Conservation (phyloP, 2,113 vertebrate species). For the Eublepharis macularius region DNA sequence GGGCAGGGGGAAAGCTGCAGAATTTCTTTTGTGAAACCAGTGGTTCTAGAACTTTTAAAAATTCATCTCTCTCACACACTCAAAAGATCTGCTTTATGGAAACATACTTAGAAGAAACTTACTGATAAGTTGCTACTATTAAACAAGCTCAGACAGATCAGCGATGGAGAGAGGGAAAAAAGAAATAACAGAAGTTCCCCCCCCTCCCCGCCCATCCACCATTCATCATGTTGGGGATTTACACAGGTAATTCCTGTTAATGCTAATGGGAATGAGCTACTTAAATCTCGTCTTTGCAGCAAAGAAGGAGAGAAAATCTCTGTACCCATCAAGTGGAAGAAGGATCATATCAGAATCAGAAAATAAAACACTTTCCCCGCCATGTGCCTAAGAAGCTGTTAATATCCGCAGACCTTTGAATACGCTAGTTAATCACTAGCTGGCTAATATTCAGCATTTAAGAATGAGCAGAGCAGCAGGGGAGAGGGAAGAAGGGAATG, state of each 20-base stretch:
- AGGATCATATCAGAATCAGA: neutral
- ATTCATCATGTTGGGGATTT: constrained; percentile 3
- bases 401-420: constrained; percentile 3
- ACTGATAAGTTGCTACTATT: neutral
- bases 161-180: neutral
- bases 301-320: neutral
- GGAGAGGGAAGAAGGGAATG: neutral
- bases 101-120: neutral
- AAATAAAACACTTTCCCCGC: constrained; percentile 5
- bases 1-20: no score
- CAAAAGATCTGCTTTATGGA: neutral
- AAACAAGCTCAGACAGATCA: neutral
- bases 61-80: neutral
- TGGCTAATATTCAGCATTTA: constrained; percentile 25
- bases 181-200: neutral
- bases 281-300: neutral
- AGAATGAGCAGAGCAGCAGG: neutral
- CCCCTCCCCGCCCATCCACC: constrained; percentile 11
- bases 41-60: neutral
- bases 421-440: neutral
- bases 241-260: neutral
- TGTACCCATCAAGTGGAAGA: constrained; percentile 5
- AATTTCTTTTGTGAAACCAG: neutral
- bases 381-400: constrained; percentile 20
- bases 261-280: neutral